phyloP scores from a whole-genome alignment of 2,113 vertebrate genomes.

The Hypocryptadius cinnamomeus region DNA sequence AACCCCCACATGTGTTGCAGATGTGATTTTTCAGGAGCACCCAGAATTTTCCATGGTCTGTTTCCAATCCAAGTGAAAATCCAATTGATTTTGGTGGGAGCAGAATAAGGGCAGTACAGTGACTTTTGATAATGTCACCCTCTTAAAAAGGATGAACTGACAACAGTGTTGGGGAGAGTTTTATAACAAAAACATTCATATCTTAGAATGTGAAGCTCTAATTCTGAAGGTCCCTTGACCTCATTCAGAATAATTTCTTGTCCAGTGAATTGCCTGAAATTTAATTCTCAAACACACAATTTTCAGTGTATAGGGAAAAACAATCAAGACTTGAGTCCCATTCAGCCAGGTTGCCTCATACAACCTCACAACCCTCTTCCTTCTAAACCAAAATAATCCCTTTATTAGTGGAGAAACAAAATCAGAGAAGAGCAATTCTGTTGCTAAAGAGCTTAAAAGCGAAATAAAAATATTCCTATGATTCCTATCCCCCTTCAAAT shows the following conservation, averaged over 20 bases:
- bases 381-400: neutral
- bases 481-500: neutral
- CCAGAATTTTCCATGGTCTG: neutral
- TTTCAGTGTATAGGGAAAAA: neutral
- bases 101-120: neutral
- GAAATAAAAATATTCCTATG: neutral
- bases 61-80: neutral
- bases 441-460: neutral
- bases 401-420: neutral
- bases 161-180: neutral
- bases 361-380: neutral
- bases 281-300: neutral
- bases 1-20: fast-evolving
- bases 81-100: neutral
- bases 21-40: neutral
- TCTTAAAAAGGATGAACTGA: neutral
- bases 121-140: neutral
- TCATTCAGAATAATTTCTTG: neutral
- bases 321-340: neutral
- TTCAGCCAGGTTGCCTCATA: neutral
- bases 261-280: neutral
- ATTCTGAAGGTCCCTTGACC: neutral
- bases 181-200: neutral
- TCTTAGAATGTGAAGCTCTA: neutral
- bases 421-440: neutral